Conservation (phyloP, 2,113 vertebrate genomes). For the Aldabrachelys gigantea region DNA sequence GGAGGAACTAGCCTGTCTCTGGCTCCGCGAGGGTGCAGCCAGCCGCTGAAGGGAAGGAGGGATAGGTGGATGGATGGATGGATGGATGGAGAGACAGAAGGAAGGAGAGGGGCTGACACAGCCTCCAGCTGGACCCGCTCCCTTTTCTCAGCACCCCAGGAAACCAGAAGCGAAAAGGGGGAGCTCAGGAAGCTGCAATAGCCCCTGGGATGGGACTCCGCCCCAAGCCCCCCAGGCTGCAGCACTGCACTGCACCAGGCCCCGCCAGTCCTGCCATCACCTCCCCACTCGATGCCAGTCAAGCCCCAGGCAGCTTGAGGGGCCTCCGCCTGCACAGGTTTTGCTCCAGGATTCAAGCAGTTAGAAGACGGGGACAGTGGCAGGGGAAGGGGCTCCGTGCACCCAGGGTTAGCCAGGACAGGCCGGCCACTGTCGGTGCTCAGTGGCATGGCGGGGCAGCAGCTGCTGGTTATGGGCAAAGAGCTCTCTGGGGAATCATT, state of each 20-base stretch:
- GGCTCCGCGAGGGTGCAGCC: neutral
- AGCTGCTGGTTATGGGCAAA: neutral
- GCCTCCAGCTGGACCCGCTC: constrained; percentile 48
- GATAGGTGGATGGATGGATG: neutral
- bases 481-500: neutral
- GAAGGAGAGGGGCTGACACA: constrained; percentile 54
- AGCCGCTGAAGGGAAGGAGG: constrained; percentile 10
- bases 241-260: neutral
- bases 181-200: constrained; percentile 39
- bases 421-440: neutral
- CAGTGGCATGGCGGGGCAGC: rapidly evolving
- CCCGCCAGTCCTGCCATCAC: neutral
- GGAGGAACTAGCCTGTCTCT: neutral
- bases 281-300: neutral
- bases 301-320: no score
- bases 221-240: neutral
- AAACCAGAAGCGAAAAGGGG: constrained; percentile 66
- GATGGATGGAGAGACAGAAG: constrained; percentile 54
- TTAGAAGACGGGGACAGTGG: neutral
- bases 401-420: neutral
- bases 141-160: constrained; percentile 55
- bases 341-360: neutral
- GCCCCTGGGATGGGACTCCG: neutral
- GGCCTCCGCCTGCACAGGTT: neutral
- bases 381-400: neutral